Conservation (phyloP, 2,797 vertebrate species). For the Salarias fasciatus region DNA sequence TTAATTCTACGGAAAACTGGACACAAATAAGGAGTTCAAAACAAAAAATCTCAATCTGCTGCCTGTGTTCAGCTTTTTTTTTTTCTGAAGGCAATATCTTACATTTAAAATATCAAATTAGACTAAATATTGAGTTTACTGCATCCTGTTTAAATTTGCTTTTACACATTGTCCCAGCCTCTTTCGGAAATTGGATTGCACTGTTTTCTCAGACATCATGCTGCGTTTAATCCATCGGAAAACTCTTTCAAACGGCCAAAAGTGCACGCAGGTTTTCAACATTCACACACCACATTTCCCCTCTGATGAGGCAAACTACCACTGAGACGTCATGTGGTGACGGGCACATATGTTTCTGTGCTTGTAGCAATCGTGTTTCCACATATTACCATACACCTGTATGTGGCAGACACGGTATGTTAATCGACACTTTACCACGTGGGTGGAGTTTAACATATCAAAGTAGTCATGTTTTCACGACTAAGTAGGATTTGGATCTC, state of each 20-base stretch:
- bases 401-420: not conserved
- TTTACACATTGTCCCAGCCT: too few species aligned
- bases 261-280: conserved; percentile 22
- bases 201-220: conserved; percentile 1
- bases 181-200: too few species aligned
- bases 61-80: too few species aligned
- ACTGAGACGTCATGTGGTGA: not conserved
- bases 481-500: not conserved
- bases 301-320: not conserved
- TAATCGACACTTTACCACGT: conserved; percentile 28
- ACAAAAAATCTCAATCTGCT: too few species aligned
- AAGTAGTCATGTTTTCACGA: not conserved
- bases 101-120: too few species aligned
- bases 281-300: conserved; percentile 10
- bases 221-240: not conserved
- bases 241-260: conserved; percentile 12
- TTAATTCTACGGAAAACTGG: too few species aligned
- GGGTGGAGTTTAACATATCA: conserved; percentile 20
- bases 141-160: too few species aligned
- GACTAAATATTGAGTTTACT: too few species aligned
- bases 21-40: too few species aligned
- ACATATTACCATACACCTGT: not conserved
- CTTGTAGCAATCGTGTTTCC: conserved; percentile 5
- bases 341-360: not conserved
- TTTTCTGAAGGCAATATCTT: too few species aligned